A percentile compares a stretch with the other conserved stretches of the same genome.
These are phyloP conservation scores for Phyllopteryx taeniolatus DNA, from an alignment of 2,113 vertebrate species.

Conservation along the genomic window DNA sequence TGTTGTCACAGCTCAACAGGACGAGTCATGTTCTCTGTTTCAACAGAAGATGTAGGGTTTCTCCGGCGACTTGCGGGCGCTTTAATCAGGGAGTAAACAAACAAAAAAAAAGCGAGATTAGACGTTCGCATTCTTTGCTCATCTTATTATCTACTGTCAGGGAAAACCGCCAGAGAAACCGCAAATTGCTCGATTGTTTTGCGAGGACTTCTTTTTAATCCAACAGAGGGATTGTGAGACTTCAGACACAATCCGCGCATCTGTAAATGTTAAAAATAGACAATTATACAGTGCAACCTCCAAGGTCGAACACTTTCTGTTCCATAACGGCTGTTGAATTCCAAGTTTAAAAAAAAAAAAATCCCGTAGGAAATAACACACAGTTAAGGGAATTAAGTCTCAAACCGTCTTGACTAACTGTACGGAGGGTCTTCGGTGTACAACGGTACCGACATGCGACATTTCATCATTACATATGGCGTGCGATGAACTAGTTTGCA, in stretches of 20 bases:
- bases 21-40: constrained; percentile 14
- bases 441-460: neutral
- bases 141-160: neutral
- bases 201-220: neutral
- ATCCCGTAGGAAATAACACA: neutral
- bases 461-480: neutral
- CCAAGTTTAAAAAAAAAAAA: neutral
- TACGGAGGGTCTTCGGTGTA: neutral
- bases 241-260: neutral
- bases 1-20: neutral
- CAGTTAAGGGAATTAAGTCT: neutral
- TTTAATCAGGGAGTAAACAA: constrained; percentile 11
- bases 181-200: neutral
- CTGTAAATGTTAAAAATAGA: constrained; percentile 4
- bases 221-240: neutral
- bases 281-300: neutral
- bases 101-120: neutral
- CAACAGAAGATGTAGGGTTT: neutral
- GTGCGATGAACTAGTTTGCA: neutral
- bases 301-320: neutral
- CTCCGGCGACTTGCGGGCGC: neutral
- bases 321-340: neutral
- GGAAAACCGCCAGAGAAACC: constrained; percentile 10
- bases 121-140: neutral
- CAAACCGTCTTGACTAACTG: neutral